These are phyloP conservation scores for Zoroaster sp. DNA, from an alignment of 53 echinoderm and acorn worm genomes.

Conservation along the genomic window DNA sequence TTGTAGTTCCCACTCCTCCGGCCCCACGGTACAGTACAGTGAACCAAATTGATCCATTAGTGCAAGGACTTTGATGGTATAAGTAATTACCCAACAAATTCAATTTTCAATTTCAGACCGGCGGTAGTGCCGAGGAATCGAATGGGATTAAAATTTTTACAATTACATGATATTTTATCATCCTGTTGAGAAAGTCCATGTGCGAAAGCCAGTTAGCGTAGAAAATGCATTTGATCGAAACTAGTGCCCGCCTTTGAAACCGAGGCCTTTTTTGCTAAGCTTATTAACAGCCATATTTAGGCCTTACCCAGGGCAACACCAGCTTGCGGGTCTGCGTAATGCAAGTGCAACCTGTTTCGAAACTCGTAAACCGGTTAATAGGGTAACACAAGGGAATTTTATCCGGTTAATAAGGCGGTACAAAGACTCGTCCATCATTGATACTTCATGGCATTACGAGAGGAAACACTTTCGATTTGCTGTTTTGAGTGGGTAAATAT, in stretches of 20 bases:
- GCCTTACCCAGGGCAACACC: not conserved
- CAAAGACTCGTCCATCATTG: too few relatives aligned
- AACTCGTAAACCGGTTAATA: too few relatives aligned
- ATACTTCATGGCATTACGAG: too few relatives aligned
- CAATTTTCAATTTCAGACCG: slow-evolving; percentile 4
- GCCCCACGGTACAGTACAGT: not conserved
- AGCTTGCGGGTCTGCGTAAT: not conserved
- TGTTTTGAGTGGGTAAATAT: too few relatives aligned
- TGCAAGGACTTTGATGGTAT: slow-evolving; percentile 14
- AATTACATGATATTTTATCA: slow-evolving; percentile 18
- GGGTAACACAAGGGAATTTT: too few relatives aligned
- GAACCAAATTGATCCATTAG: not conserved
- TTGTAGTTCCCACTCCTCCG: not conserved
- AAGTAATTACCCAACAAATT: slow-evolving; percentile 17
- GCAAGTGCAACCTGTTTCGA: too few relatives aligned
- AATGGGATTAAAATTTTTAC: slow-evolving; percentile 8
- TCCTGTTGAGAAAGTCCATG: not conserved
- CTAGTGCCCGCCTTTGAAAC: not conserved
- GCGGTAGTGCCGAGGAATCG: not conserved
- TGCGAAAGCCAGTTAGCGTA: too few relatives aligned
- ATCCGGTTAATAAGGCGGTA: too few relatives aligned
- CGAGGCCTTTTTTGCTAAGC: not conserved
- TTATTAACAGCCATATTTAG: not conserved
- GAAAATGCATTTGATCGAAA: not conserved
- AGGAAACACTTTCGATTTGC: too few relatives aligned